Evolutionary conservation across 2,797 vertebrate genomes (phyloP), one percentile per base, ranked within the genome.

Genomic region (Dryobates pubescens): DNA sequence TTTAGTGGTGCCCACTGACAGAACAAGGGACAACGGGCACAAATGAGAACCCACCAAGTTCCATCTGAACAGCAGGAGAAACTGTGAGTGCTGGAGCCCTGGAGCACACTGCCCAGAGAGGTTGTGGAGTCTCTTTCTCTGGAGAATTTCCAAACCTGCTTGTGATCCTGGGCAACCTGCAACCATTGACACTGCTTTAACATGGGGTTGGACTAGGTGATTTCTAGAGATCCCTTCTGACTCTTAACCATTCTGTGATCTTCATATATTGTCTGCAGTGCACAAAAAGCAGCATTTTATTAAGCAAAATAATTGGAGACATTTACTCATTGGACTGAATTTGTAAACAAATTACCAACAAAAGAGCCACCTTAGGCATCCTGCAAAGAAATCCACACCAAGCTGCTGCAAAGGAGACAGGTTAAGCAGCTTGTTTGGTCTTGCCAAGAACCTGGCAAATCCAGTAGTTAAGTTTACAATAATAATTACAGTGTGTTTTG

Each of bases 401-500:
- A 92, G 83, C 89, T 56, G 74, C 89, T 19, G 32, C 5, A 12
- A 53, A 61, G 45, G 65, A 59, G 5, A 9, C 67, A 18, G 71
- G 1, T 0, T 34, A 76, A 93, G 89, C 58, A 36, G 86, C 56
- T 92, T 63, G 17, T 65, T 67, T 62, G 57, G 82, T 64, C 90
- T 93, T 96, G 91, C 93, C 91, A 93, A 92, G 89, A 93, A 23
- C 88, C 86, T 41, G 36, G 67, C 49, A 90, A 87, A 93, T 72
- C 74, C 78, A 90, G 92, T 69, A 82, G 91, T 89, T 86, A 92
- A 70, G 86, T 89, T 96, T 89, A 81, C 70, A 93, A 68, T 88
- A 89, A 91, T 76, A 93, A 93, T 93, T 69, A 53, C 27, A 58
- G 67, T 67, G 69, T 90, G 20, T 82, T 85, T 88, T 92, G 76